phyloP scores from a whole-genome alignment of 2,888 invertebrate species.

The Habrosyne pyritoides region DNA sequence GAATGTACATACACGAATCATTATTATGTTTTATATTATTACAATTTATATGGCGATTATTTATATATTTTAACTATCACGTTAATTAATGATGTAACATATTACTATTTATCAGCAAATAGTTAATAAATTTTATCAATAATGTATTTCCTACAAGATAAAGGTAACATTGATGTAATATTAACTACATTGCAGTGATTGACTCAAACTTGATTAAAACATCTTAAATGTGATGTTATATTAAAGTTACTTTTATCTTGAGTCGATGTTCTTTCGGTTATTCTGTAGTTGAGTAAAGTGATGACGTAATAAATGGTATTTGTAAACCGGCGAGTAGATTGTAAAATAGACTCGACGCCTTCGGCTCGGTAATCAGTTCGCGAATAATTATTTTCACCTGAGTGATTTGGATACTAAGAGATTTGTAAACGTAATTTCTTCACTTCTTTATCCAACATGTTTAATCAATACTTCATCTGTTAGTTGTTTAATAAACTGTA shows the following conservation, averaged over 20 bases:
- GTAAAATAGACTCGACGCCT: not conserved
- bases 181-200: not conserved
- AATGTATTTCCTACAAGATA: not conserved
- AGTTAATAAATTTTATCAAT: not conserved
- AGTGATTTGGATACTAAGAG: not conserved
- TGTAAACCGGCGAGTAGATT: not conserved
- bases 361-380: not conserved
- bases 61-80: not conserved
- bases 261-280: not conserved
- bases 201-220: not conserved
- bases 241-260: not conserved
- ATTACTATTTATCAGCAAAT: not conserved
- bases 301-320: not conserved
- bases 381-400: not conserved
- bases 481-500: not conserved
- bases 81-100: not conserved
- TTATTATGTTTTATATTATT: constrained; percentile 10
- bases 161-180: not conserved
- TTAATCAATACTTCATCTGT: not conserved
- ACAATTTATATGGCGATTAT: constrained; percentile 4
- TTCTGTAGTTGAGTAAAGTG: not conserved
- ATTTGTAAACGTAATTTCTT: not conserved
- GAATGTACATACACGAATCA: constrained; percentile 11
- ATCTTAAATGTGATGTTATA: not conserved
- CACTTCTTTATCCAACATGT: not conserved